Base-by-base conservation (phyloP, 1,140 invertebrate species). In the Cydia strobilella region DNA sequence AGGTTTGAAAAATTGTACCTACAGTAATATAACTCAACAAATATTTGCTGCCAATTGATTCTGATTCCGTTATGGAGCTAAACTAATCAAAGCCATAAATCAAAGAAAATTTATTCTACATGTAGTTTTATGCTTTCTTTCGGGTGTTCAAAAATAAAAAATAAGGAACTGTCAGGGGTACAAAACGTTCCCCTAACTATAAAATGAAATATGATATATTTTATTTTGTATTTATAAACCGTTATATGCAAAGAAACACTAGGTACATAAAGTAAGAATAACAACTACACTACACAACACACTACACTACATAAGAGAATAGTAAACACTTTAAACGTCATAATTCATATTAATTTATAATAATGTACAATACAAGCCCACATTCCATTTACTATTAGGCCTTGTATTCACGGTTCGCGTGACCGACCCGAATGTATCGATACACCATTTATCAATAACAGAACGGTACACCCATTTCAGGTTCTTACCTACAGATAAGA, bases 391-490 rank as follows among this genome's bases (percentile, higher is more conserved):
- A 59, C 20, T 59, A 59, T 69, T 39, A 69, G 15, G 20, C 65
- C 27, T 39, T 15, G 63, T 69, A 42, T 69, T 35, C 65, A 18
- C 65, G 15, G 31, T 10, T 69, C 65, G 65, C 65, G 65, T 69
- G 65, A 31, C 27, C 23, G 65, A 23, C 27, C 65, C 27, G n/a
- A 69, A 69, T 69, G 27, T 66, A 66, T 66, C 27, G 63, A 66
- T 66, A 66, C 63, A 15, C 63, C 63, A 66, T 66, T 66, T 66
- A 66, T 66, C 63, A 66, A 66, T 66, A 69, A 35, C 65, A 69
- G 65, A 69, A 20, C 65, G 65, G 35, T 69, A 69, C 65, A 69
- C 27, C 65, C 65, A 69, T 69, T 69, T 18, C 65, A 69, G 65
- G 65, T 69, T 35, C 65, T 69, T 39, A 45, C 42, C 42, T 45